These are phyloP conservation scores for Enteromius anoplus DNA, from an alignment of 2,797 vertebrate genomes.

Conservation along the genomic window DNA sequence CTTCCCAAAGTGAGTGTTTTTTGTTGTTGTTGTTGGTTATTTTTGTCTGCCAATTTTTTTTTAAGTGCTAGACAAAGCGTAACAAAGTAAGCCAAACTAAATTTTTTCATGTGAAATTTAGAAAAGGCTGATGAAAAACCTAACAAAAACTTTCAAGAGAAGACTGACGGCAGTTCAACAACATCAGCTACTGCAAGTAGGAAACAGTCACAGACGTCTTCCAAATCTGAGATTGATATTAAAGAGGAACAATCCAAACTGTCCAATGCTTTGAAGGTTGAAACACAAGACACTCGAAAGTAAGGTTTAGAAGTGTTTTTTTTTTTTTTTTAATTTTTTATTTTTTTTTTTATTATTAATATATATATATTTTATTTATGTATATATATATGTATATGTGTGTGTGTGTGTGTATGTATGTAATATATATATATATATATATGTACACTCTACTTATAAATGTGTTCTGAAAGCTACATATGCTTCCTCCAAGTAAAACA, in stretches of 20 bases:
- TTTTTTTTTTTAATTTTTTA: background rate
- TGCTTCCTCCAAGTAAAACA: constrained; percentile 72
- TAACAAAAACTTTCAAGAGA: constrained; percentile 79
- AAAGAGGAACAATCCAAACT: constrained; percentile 60
- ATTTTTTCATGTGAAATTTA: constrained; percentile 40
- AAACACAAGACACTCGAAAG: constrained; percentile 64
- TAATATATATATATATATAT: background rate
- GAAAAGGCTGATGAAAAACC: constrained; percentile 76
- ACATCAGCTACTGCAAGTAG: constrained; percentile 51
- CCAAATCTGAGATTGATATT: constrained; percentile 51
- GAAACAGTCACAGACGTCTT: constrained; percentile 37
- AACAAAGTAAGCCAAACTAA: background rate
- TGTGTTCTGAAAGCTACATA: background rate
- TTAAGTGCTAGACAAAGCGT: background rate
- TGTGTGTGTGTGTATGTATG: background rate
- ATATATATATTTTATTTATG: background rate
- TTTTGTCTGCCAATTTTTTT: constrained; percentile 32
- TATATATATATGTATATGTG: background rate
- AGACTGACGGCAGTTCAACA: constrained; percentile 64
- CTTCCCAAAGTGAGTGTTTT: constrained; percentile 83
- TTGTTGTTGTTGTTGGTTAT: background rate
- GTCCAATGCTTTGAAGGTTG: constrained; percentile 55
- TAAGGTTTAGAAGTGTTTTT: constrained; percentile 42
- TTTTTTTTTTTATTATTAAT: background rate
- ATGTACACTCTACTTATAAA: background rate